A percentile compares a stretch with the other conserved stretches of the same genome.
Conservation (phyloP, 2,797 vertebrate genomes). For the Pseudomugil tenellus region DNA sequence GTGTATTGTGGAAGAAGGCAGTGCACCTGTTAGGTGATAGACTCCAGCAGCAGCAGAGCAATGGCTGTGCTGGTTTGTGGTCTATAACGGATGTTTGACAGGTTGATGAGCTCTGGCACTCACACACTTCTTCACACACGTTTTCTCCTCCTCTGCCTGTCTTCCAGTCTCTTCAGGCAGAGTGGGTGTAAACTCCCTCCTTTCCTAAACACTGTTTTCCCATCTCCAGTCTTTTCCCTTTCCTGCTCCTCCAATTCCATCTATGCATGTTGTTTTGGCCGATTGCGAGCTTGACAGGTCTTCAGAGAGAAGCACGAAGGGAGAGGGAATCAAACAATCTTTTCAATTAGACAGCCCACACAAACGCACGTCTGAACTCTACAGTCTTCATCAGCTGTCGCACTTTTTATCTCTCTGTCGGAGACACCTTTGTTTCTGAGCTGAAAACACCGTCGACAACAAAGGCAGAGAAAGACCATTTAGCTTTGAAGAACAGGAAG, state of each 20-base stretch:
- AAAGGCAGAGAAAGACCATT: constrained; percentile 69
- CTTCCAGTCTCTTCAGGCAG: constrained; percentile 66
- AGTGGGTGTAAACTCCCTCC: constrained; percentile 67
- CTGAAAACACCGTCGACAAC: constrained; percentile 67
- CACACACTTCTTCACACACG: constrained; percentile 35
- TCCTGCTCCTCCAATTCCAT: constrained; percentile 45
- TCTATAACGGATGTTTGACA: constrained; percentile 79
- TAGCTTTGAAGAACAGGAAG: constrained; percentile 74
- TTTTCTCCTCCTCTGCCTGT: constrained; percentile 60
- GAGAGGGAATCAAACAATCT: constrained; percentile 74
- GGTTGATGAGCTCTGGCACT: constrained; percentile 61
- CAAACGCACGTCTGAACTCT: constrained; percentile 65
- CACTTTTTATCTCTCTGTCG: constrained; percentile 62
- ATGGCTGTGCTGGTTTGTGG: constrained; percentile 72
- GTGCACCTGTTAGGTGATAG: constrained; percentile 68
- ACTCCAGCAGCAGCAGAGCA: constrained; percentile 32
- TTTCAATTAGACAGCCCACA: constrained; percentile 75
- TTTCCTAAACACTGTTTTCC: constrained; percentile 66
- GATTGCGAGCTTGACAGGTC: constrained; percentile 72
- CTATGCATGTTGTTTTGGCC: constrained; percentile 53
- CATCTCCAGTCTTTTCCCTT: constrained; percentile 39
- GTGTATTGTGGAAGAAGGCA: constrained; percentile 39
- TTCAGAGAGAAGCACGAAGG: constrained; percentile 61
- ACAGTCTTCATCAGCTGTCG: constrained; percentile 69
- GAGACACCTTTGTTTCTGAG: constrained; percentile 74